Base-by-base conservation (phyloP, 1,140 invertebrate genomes). In the Diplogasteroides magnus region DNA sequence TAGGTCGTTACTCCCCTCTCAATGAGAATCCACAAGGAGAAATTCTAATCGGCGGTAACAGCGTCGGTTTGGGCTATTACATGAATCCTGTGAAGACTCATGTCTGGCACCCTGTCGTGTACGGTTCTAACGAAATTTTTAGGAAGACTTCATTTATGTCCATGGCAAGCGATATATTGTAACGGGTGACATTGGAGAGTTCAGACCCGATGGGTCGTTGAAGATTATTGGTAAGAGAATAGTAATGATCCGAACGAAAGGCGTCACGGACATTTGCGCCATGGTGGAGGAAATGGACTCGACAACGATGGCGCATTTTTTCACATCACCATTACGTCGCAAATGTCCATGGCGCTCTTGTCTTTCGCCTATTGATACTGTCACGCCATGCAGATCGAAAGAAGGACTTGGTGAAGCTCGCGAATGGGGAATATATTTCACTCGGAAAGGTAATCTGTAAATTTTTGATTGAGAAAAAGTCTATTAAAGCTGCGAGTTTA, bases 361-460 rank as follows among this genome's bases (percentile, higher is more conserved):
- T n/a, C n/a, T n/a, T n/a, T n/a, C n/a, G n/a, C n/a, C n/a, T n/a
- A n/a, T n/a, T n/a, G n/a, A n/a, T n/a, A n/a, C n/a, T 23, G 32
- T 1, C 48, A 15, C 3, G 48, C 32, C 55, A 71, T 82, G 61
- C 48, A 86, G 93, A 97, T 85, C 91, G 95, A 71, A 97, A 97
- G 86, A 98, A 98, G 85, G 95, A 98, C 86, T 87, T 98, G 69
- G 92, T 98, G 11, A 98, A 98, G 85, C 85, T 98, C 11, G 93
- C 97, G 85, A 89, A 91, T 31, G 96, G 96, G 60, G 96, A 98
- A 86, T 98, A 98, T 82, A 82, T 87, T 25, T 86, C 86, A 15
- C 79, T 87, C 29, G 83, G 92, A 56, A 93, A 93, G 32, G 37
- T 48, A n/a, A n/a, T n/a, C n/a, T n/a, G n/a, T n/a, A n/a, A n/a